phyloP scores from a whole-genome alignment of 2,797 vertebrate genomes.

The Carapus acus region DNA sequence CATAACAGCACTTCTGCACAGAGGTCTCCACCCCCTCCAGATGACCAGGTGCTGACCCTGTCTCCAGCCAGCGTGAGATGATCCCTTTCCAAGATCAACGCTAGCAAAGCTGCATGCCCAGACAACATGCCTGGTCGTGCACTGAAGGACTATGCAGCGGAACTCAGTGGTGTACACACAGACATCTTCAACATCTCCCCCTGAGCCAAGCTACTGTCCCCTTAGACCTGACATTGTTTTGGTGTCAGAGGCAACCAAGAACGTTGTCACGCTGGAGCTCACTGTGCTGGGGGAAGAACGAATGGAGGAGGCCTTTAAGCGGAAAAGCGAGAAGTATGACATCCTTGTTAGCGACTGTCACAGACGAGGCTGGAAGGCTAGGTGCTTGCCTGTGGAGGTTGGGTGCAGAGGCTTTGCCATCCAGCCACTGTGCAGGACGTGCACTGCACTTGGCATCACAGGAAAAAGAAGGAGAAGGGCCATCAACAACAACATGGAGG shows the following conservation, averaged over 20 bases:
- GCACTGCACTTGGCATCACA: conserved; percentile 9
- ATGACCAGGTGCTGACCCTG: too few species aligned
- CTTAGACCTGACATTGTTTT: conserved; percentile 9
- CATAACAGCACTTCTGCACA: too few species aligned
- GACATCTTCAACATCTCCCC: too few species aligned
- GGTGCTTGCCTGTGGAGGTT: conserved; percentile 14
- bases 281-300: not conserved
- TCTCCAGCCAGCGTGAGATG: too few species aligned
- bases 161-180: too few species aligned
- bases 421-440: conserved; percentile 8
- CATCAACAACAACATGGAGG: too few species aligned
- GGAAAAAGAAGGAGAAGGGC: too few species aligned
- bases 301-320: conserved; percentile 14
- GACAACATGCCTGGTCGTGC: too few species aligned
- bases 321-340: conserved; percentile 7
- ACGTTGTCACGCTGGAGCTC: conserved; percentile 2
- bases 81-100: too few species aligned
- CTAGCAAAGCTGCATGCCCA: too few species aligned
- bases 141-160: too few species aligned
- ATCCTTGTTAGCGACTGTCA: not conserved
- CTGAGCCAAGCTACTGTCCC: conserved; percentile 20
- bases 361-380: conserved; percentile 8
- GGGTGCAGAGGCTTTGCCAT: conserved; percentile 10
- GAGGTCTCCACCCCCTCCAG: too few species aligned
- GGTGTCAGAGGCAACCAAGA: conserved; percentile 17